Conservation (phyloP, 2,888 invertebrate species). For the Lamellibrachia columna region DNA sequence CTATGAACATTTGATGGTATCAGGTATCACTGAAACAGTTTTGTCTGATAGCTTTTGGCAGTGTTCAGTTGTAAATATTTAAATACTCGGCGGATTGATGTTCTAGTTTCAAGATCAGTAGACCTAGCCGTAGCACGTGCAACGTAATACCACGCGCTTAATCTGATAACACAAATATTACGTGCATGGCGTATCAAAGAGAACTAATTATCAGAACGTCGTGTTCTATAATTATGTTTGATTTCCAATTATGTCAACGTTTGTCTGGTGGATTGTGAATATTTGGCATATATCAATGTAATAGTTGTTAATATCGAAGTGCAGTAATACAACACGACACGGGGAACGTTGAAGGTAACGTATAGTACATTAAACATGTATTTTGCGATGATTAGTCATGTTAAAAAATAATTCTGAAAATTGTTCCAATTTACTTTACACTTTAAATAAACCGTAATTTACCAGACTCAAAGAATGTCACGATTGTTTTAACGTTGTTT, state of each 20-base stretch:
- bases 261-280: neutral
- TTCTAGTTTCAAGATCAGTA: neutral
- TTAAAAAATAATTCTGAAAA: neutral
- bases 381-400: neutral
- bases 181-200: neutral
- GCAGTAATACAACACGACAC: neutral
- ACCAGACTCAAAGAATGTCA: too few relatives aligned
- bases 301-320: neutral
- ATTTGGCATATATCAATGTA: neutral
- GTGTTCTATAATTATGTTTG: too few relatives aligned
- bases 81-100: neutral
- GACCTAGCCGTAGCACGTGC: neutral
- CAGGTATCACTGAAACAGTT: neutral
- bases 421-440: neutral
- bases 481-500: neutral
- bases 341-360: neutral
- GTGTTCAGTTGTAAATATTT: neutral
- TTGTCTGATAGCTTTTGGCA: slow-evolving; percentile 1
- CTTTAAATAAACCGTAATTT: too few relatives aligned
- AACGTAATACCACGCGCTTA: neutral
- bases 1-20: neutral
- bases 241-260: neutral
- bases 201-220: too few relatives aligned
- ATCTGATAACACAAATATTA: neutral
- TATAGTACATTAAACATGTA: neutral